These are phyloP conservation scores for Protonibea diacanthus DNA, from an alignment of 2,797 vertebrate species.

Conservation along the genomic window DNA sequence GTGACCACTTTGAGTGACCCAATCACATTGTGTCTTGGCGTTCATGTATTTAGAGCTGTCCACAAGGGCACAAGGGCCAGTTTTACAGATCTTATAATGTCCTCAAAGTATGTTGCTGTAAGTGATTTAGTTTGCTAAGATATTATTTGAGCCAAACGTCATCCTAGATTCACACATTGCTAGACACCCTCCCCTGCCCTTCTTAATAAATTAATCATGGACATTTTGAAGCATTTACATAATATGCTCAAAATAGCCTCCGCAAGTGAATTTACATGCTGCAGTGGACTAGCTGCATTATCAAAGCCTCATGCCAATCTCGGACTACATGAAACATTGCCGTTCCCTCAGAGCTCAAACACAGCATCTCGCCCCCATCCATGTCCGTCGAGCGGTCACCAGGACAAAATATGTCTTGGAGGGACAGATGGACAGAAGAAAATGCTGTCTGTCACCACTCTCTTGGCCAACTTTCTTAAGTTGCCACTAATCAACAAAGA, in stretches of 20 bases:
- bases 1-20: too few species aligned
- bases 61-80: too few species aligned
- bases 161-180: slow-evolving; percentile 58
- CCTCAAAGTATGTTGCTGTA: slow-evolving; percentile 5
- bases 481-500: slow-evolving; percentile 84
- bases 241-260: slow-evolving; percentile 77
- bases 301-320: slow-evolving; percentile 28
- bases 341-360: background rate
- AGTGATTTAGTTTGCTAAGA: slow-evolving; percentile 14
- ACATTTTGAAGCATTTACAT: slow-evolving; percentile 79
- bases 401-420: slow-evolving; percentile 19
- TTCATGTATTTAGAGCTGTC: too few species aligned
- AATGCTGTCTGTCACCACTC: slow-evolving; percentile 60
- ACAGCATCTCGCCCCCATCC: background rate
- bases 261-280: slow-evolving; percentile 42
- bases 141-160: slow-evolving; percentile 40
- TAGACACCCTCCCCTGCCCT: slow-evolving; percentile 41
- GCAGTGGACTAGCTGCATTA: slow-evolving; percentile 23
- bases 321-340: slow-evolving; percentile 4
- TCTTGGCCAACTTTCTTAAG: slow-evolving; percentile 81
- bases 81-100: slow-evolving; percentile 11
- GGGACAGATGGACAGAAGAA: slow-evolving; percentile 52
- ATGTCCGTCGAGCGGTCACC: slow-evolving; percentile 18
- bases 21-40: too few species aligned
- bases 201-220: slow-evolving; percentile 80